Conservation (phyloP, 2,888 invertebrate genomes). For the Meghimatium bilineatum region DNA sequence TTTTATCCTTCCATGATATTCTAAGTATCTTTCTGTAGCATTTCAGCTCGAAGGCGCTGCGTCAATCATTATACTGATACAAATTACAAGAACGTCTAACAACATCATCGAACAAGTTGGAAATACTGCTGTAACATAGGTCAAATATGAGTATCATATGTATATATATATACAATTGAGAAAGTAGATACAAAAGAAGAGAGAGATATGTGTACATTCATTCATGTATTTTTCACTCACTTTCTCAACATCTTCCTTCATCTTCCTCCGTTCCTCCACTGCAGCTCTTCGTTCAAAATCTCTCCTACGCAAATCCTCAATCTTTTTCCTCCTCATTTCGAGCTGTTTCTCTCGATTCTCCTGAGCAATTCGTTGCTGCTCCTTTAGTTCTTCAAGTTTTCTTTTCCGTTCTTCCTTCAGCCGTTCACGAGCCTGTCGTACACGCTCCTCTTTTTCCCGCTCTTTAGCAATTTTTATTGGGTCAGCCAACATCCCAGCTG, state of each 20-base stretch:
- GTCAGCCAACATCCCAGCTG: constrained; percentile 54
- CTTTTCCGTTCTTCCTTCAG: constrained; percentile 66
- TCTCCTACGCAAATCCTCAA: constrained; percentile 68
- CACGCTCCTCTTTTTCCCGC: constrained; percentile 67
- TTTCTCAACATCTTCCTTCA: constrained; percentile 64
- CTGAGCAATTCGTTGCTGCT: constrained; percentile 69
- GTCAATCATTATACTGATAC: no score
- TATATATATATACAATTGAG: not conserved
- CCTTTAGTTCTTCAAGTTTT: constrained; percentile 69
- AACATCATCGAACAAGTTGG: no score
- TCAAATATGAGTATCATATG: no score
- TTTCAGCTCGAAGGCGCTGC: no score
- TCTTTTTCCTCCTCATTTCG: constrained; percentile 66
- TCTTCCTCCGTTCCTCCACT: constrained; percentile 68
- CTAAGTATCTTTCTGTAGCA: no score
- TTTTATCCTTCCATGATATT: no score
- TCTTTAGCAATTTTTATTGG: constrained; percentile 65
- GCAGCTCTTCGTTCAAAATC: constrained; percentile 68
- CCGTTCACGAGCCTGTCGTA: constrained; percentile 62
- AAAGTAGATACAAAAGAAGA: not conserved
- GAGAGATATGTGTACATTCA: not conserved
- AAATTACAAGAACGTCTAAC: no score
- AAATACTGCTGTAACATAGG: no score
- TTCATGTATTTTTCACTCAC: constrained; percentile 53
- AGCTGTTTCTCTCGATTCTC: constrained; percentile 71